Percentiles rank a stretch among this genome's conserved stretches.
Evolutionary conservation across 2,888 invertebrate species (phyloP).

Genomic region (Cryptocheilus praepositus): DNA sequence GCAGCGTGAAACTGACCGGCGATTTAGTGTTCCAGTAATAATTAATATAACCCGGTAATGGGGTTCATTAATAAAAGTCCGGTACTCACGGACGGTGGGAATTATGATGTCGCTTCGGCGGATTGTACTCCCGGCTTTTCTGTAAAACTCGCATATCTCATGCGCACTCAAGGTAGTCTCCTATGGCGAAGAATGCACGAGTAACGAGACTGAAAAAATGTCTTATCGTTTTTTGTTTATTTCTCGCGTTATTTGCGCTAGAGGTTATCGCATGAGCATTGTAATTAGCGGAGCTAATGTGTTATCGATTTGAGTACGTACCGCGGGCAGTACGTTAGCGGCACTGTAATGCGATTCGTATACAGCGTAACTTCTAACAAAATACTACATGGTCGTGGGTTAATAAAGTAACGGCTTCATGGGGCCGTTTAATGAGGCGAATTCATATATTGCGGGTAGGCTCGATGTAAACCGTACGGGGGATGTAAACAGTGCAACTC

Average conservation of each 20-base stretch:
- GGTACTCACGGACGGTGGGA: too few relatives aligned
- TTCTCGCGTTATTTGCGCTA: too few relatives aligned
- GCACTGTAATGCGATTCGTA: conserved; percentile 24
- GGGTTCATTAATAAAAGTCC: not conserved
- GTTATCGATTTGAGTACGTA: conserved; percentile 16
- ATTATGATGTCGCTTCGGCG: too few relatives aligned
- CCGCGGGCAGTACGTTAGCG: conserved; percentile 25
- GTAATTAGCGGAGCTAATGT: too few relatives aligned
- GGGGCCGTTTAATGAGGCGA: conserved; percentile 22
- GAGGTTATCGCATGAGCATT: too few relatives aligned
- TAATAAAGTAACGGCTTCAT: conserved; percentile 22
- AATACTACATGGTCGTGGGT: conserved; percentile 15
- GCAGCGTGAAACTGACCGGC: conserved; percentile 15
- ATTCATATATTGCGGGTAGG: conserved; percentile 28
- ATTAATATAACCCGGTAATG: conserved; percentile 6
- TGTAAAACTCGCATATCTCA: too few relatives aligned
- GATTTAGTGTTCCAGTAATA: not conserved
- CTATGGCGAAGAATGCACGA: too few relatives aligned
- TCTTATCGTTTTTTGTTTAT: too few relatives aligned
- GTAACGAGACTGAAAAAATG: too few relatives aligned
- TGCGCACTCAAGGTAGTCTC: too few relatives aligned
- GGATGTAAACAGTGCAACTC: conserved; percentile 2
- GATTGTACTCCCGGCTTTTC: too few relatives aligned
- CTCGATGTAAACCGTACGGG: conserved; percentile 46
- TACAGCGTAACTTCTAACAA: conserved; percentile 13